Evolutionary conservation across 2,888 invertebrate genomes (phyloP), one percentile per base, ranked within the genome.

Genomic region (Podotricha telesiphe): DNA sequence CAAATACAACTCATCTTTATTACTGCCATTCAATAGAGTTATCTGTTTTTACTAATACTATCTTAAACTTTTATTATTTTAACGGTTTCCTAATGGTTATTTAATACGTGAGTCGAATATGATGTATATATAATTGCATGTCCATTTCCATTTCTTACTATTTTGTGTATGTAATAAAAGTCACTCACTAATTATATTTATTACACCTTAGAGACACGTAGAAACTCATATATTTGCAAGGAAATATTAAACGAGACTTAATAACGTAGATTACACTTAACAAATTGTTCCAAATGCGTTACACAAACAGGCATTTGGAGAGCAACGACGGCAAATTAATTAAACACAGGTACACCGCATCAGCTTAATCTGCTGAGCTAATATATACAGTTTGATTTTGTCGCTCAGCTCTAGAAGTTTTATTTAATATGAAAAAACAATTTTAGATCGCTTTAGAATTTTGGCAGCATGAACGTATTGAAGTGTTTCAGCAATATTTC

Each of bases 1-100:
- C 51, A 19, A 51, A 61, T 67, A 67, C 59, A 51, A 61, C 34
- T 67, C 66, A 50, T 62, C 50, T 62, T 59, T 67, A 67, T 67
- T 67, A 34, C 61, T 34, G 62, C 62, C 19, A 50, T 62, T 62
- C 62, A 62, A 62, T 62, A 20, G 62, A 62, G 47, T 62, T 62
- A 62, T 62, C 50, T 37, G 62, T 48, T 62, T 62, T 62, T 62
- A 34, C 62, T 62, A 62, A 50, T 62, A 62, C 62, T 48, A 62
- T 48, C 62, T 62, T 48, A 28, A 48, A 62, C 62, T 62, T 62
- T 62, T 62, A 62, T 48, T 62, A 15, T 62, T 62, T 37, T 37
- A 50, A 62, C 37, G 17, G 62, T 15, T 37, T 62, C 37, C 50
- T 50, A 62, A 47, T 50, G 19, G 19, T 15, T 20, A 19, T 50